These are phyloP conservation scores for Myotis davidii DNA, from an alignment of 2,113 vertebrate species.

Conservation along the genomic window DNA sequence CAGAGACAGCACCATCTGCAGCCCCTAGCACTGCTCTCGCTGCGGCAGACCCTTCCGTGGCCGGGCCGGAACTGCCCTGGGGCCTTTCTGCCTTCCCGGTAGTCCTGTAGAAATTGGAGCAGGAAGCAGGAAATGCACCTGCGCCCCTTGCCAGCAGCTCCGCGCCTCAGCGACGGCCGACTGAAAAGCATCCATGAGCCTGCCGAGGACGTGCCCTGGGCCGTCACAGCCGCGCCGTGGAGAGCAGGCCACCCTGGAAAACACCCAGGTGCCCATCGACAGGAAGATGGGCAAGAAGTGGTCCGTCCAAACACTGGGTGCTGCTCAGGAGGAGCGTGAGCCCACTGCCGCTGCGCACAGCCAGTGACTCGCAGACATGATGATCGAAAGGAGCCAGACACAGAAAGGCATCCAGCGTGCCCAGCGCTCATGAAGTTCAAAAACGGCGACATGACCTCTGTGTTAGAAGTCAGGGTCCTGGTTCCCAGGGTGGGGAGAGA, in stretches of 20 bases:
- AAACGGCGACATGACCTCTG: not conserved
- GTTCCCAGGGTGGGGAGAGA: not conserved
- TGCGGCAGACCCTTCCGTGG: not conserved
- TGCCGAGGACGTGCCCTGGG: not conserved
- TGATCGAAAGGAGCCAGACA: not conserved
- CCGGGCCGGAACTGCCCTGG: not conserved
- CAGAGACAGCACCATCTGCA: accelerated
- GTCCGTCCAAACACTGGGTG: not conserved
- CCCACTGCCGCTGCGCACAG: not conserved
- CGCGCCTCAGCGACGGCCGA: not conserved
- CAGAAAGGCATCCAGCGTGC: accelerated
- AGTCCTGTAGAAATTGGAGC: not conserved
- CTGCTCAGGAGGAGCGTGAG: not conserved
- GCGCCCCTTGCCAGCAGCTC: not conserved
- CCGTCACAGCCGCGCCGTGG: not conserved
- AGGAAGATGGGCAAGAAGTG: not conserved
- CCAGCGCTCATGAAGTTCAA: accelerated
- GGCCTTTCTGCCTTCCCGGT: not conserved
- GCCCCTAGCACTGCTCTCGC: not conserved
- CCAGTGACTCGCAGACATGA: accelerated
- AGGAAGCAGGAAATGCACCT: not conserved
- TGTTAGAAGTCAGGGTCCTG: not conserved
- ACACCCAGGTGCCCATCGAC: not conserved
- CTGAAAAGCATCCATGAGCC: not conserved
- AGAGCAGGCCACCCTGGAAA: not conserved